Evolutionary conservation across 2,888 invertebrate species (phyloP), one percentile per base, ranked within the genome.

Genomic region (Nesidiocoris tenuis): DNA sequence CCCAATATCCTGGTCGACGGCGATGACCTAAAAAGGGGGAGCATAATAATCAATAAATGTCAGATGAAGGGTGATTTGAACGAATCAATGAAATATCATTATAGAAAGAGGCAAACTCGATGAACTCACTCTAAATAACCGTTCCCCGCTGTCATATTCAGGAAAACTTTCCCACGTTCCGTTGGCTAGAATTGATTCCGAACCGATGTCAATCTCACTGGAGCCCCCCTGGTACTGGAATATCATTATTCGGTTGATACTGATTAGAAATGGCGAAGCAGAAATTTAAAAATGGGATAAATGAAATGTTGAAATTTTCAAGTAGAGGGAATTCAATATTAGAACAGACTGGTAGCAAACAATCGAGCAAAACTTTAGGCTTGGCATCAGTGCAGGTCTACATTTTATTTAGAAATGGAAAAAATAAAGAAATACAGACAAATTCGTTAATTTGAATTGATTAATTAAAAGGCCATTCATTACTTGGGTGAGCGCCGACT

Each of bases 1-100:
- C 7, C 93, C 94, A 72, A 86, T 86, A 84, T 97, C 96, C 80
- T 87, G 87, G 84, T 97, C 96, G 80, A 89, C 88, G 16, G 96
- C 96, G 79, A 91, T 86, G 79, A 95, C 92, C 90, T 92, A 85
- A 57, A 70, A 19, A 7, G 2, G 25, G n/a, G 21, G n/a, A 21
- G 21, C 3, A 21, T 17, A 63, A 21, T n/a, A n/a, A n/a, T n/a
- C 61, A n/a, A n/a, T n/a, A n/a, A n/a, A n/a, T n/a, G n/a, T 12
- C 39, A 39, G 39, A 39, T 39, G 12, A 39, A 39, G 39, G 3
- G n/a, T n/a, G n/a, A n/a, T n/a, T n/a, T n/a, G n/a, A n/a, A n/a
- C n/a, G n/a, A n/a, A n/a, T n/a, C n/a, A n/a, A n/a, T n/a, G n/a
- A n/a, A n/a, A n/a, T n/a, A n/a, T n/a, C n/a, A n/a, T n/a, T n/a